phyloP scores from a whole-genome alignment of 1,140 invertebrate species.

The Bombus impatiens region DNA sequence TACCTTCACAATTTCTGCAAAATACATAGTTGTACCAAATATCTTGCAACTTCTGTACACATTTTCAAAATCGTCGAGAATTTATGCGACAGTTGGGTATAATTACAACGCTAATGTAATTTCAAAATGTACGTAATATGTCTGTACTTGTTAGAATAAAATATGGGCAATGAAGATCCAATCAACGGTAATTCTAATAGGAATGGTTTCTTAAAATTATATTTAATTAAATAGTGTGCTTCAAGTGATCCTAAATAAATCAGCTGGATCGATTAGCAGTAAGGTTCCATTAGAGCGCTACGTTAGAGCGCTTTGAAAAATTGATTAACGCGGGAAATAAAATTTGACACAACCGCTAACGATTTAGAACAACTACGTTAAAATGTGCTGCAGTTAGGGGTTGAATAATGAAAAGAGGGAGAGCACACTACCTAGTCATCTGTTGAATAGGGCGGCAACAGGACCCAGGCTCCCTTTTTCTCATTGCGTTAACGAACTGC shows the following conservation, averaged over 20 bases:
- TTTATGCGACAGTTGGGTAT: no score
- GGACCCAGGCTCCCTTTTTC: conserved; percentile 21
- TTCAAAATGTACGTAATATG: no score
- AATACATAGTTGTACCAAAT: no score
- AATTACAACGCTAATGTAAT: no score
- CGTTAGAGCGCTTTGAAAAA: neutral
- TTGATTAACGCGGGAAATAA: neutral
- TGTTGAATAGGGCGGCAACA: neutral
- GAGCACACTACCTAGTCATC: conserved; percentile 6
- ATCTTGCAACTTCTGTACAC: no score
- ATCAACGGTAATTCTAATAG: no score
- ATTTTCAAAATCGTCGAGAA: no score
- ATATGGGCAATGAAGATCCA: no score
- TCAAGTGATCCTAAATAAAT: neutral
- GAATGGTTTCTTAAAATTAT: no score
- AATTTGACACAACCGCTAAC: neutral
- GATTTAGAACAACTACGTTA: neutral
- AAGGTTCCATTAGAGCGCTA: neutral
- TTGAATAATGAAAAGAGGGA: conserved; percentile 20
- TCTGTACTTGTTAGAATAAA: no score
- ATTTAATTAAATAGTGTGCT: no score
- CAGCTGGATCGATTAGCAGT: neutral
- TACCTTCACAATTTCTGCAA: no score
- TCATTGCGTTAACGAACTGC: conserved; percentile 42
- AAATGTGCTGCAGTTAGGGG: conserved; percentile 13